phyloP scores from a whole-genome alignment of 2,888 invertebrate genomes.

The Agonopterix arenella region DNA sequence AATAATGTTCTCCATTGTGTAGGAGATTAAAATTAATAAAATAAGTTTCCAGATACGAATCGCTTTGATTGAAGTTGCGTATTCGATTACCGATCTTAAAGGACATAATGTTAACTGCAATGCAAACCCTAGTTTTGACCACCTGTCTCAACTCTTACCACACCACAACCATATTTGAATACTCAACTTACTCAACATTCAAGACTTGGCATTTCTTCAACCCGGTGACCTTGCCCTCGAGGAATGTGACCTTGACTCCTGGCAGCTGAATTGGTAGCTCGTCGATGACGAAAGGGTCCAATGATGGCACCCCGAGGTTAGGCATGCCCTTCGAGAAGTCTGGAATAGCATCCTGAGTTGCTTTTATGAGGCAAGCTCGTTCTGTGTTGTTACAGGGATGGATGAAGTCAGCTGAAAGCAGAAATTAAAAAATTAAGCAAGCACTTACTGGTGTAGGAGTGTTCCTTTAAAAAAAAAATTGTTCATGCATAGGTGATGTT shows the following conservation, averaged over 20 bases:
- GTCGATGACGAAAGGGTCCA: constrained; percentile 63
- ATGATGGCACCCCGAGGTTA: constrained; percentile 50
- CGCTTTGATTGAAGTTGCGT: too few relatives aligned
- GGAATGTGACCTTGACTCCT: constrained; percentile 65
- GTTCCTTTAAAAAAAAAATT: too few relatives aligned
- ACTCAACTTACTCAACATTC: constrained; percentile 64
- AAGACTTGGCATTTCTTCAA: constrained; percentile 59
- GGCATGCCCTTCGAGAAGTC: constrained; percentile 62
- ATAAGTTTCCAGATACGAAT: too few relatives aligned
- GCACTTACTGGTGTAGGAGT: too few relatives aligned
- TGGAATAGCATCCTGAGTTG: constrained; percentile 62
- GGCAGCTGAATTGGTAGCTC: constrained; percentile 65
- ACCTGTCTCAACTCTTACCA: too few relatives aligned
- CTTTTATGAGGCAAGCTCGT: constrained; percentile 52
- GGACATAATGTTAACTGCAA: too few relatives aligned
- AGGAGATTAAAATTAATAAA: too few relatives aligned
- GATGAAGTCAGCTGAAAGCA: constrained; percentile 55
- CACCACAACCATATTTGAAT: not conserved
- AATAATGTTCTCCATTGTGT: too few relatives aligned
- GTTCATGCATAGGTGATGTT: too few relatives aligned
- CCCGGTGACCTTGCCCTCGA: constrained; percentile 61
- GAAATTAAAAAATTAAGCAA: too few relatives aligned
- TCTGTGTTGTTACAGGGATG: constrained; percentile 63
- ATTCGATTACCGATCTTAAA: too few relatives aligned
- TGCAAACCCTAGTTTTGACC: too few relatives aligned